These are phyloP conservation scores for Diplosoma virens DNA, from an alignment of 23 tunicate genomes.

Conservation along the genomic window DNA sequence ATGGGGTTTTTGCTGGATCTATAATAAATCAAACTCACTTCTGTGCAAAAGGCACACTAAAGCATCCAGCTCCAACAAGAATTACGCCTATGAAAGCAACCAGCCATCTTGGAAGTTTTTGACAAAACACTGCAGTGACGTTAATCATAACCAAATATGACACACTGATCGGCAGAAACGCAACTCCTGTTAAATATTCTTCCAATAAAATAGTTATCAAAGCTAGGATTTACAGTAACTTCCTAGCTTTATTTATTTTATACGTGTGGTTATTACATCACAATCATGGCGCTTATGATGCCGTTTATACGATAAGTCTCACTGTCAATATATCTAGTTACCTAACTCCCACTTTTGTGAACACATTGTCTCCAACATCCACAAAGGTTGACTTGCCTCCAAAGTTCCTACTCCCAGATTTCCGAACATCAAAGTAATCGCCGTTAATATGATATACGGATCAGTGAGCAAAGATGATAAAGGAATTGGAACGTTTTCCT, in stretches of 20 bases:
- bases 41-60: slow-evolving; percentile 33
- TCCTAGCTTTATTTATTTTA: too few relatives aligned
- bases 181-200: too few relatives aligned
- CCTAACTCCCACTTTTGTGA: slow-evolving; percentile 83
- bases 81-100: slow-evolving; percentile 26
- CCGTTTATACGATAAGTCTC: too few relatives aligned
- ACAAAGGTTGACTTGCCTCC: slow-evolving; percentile 70
- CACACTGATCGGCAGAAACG: slow-evolving; percentile 68
- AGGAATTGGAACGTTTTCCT: slow-evolving; percentile 34
- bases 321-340: too few relatives aligned
- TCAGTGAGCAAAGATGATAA: slow-evolving; percentile 44
- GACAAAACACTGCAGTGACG: slow-evolving; percentile 28
- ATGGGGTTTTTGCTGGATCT: too few relatives aligned
- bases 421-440: slow-evolving; percentile 45
- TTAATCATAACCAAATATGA: slow-evolving; percentile 40
- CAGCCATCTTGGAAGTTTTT: slow-evolving; percentile 39
- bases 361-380: slow-evolving; percentile 82
- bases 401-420: slow-evolving; percentile 51
- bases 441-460: slow-evolving; percentile 65
- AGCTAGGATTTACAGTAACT: too few relatives aligned
- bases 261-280: too few relatives aligned
- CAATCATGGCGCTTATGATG: too few relatives aligned
- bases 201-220: too few relatives aligned
- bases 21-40: slow-evolving; percentile 20
- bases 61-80: slow-evolving; percentile 14